phyloP scores from a whole-genome alignment of 2,113 vertebrate species.

The Petaurus breviceps region DNA sequence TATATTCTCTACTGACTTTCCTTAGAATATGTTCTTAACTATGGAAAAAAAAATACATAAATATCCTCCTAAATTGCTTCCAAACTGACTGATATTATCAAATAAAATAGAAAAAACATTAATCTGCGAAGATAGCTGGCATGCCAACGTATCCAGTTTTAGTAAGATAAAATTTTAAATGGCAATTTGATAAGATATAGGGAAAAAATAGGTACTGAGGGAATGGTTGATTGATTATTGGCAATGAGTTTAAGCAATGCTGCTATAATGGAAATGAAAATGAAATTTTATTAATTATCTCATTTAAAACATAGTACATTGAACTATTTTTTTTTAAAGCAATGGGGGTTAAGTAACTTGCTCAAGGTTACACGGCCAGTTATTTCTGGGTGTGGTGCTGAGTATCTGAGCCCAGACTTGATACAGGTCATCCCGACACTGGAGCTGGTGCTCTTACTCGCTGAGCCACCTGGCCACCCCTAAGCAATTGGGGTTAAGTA shows the following conservation, averaged over 20 bases:
- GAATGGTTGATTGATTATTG: constrained; percentile 46
- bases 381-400: too few species aligned
- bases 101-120: constrained; percentile 17
- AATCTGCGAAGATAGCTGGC: not conserved
- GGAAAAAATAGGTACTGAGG: not conserved
- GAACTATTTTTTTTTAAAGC: too few species aligned
- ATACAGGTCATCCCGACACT: too few species aligned
- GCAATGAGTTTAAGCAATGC: constrained; percentile 27
- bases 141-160: constrained; percentile 2
- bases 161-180: constrained; percentile 43
- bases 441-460: too few species aligned
- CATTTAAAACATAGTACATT: constrained; percentile 57
- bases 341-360: too few species aligned
- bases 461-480: too few species aligned
- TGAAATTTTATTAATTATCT: constrained; percentile 66
- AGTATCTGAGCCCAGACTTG: too few species aligned
- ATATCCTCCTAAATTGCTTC: constrained; percentile 10
- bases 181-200: constrained; percentile 29
- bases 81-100: constrained; percentile 11
- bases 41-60: constrained; percentile 17
- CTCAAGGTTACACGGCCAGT: too few species aligned
- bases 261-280: constrained; percentile 51
- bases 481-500: too few species aligned
- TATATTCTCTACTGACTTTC: not conserved
- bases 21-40: not conserved